Base-by-base conservation (phyloP, 35 echinoderm and acorn worm species). In the Heliocidaris tuberculata region DNA sequence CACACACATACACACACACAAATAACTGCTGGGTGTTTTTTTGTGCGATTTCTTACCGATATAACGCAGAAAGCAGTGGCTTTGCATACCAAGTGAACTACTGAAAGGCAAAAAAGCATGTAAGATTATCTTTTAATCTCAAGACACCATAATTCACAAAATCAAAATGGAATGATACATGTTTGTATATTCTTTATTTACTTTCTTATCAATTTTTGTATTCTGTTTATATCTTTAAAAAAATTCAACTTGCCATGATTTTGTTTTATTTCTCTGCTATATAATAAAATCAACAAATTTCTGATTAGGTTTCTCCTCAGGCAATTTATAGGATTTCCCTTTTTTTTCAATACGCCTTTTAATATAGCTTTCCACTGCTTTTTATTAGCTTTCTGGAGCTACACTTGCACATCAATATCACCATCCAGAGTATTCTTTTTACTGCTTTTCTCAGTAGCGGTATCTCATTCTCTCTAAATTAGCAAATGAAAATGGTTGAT, bases 1-100 rank as follows among this genome's bases (percentile, higher is more conserved):
- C 87, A 89, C 87, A 89, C 87, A 89, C 87, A 89, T 48, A 89
- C 87, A 89, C 30, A 35, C 31, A 32, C 31, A 47, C 87, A 89
- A 27, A 89, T 42, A 48, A 89, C 12, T 78, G 65, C 65, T 78
- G 6, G 21, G 21, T 78, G n/a, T n/a, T n/a, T n/a, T 78, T 71
- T 78, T 78, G 65, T 78, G 27, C 21, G 65, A n/a, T 78, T 29
- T 7, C 21, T 21, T 78, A 27, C 27, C 27, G 15, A 56, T 56
- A 56, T 56, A 56, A 56, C 11, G 52, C 11, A n/a, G 65, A 78
- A 78, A 78, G 65, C 65, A 9, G 52, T 78, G 27, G 7, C 27
- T 78, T 78, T 78, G 65, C 65, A 78, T 29, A n/a, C 65, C 7
- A 8, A 78, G 27, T 78, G 27, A 78, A 78, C 27, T 8, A 78